Evolutionary conservation across 2,888 invertebrate species (phyloP).

Genomic region (Neria commutata): DNA sequence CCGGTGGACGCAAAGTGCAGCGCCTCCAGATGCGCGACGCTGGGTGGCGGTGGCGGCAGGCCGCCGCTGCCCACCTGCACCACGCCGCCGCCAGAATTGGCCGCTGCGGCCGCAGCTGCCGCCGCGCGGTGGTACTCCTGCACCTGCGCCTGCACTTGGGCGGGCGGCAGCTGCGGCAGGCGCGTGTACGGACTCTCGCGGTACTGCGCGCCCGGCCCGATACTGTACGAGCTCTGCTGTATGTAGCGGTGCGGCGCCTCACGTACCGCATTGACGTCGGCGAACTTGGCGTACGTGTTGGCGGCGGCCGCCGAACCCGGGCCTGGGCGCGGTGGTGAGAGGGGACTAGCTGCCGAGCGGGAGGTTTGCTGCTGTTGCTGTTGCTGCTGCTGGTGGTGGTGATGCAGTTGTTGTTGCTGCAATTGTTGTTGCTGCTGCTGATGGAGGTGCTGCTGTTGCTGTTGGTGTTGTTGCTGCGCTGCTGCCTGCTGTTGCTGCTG

Average conservation of each 20-base stretch:
- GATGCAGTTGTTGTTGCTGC: slow-evolving; percentile 42
- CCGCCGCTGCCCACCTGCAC: slow-evolving; percentile 43
- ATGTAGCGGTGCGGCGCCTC: slow-evolving; percentile 60
- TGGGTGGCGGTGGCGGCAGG: slow-evolving; percentile 40
- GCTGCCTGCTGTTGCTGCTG: slow-evolving; percentile 44
- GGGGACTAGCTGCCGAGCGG: slow-evolving; percentile 60
- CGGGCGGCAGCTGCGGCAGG: slow-evolving; percentile 54
- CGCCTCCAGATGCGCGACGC: slow-evolving; percentile 37
- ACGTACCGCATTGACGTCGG: slow-evolving; percentile 54
- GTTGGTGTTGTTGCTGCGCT: slow-evolving; percentile 47
- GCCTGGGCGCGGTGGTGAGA: slow-evolving; percentile 60
- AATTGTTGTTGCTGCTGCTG: slow-evolving; percentile 43
- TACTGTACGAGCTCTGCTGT: slow-evolving; percentile 58
- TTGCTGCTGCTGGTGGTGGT: slow-evolving; percentile 38
- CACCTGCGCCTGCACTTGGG: slow-evolving; percentile 44
- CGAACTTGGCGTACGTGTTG: slow-evolving; percentile 57
- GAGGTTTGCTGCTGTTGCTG: slow-evolving; percentile 49
- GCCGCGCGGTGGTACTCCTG: slow-evolving; percentile 53
- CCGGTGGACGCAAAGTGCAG: slow-evolving; percentile 73
- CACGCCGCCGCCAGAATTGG: slow-evolving; percentile 28
- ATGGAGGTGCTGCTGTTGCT: slow-evolving; percentile 46
- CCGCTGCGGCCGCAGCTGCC: slow-evolving; percentile 43
- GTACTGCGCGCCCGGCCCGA: slow-evolving; percentile 54
- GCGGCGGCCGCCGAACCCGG: slow-evolving; percentile 54
- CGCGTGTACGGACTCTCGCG: slow-evolving; percentile 60